phyloP scores from a whole-genome alignment of 2,888 invertebrate species.

The Synanthedon myopaeformis region DNA sequence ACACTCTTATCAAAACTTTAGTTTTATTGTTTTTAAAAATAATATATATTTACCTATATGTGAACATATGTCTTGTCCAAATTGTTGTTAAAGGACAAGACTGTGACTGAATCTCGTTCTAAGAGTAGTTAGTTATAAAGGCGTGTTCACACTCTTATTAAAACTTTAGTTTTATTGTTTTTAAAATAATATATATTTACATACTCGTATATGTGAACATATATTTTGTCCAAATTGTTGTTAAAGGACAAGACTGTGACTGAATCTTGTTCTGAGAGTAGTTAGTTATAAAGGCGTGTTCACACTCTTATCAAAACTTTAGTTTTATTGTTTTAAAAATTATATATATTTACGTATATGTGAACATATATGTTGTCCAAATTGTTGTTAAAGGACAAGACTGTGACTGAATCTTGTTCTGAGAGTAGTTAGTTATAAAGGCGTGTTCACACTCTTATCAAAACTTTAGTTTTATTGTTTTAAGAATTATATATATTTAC shows the following conservation, averaged over 20 bases:
- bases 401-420: conserved; percentile 8
- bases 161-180: too few relatives aligned
- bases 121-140: conserved; percentile 3
- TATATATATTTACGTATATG: too few relatives aligned
- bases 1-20: not conserved
- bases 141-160: not conserved
- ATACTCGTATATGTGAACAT: too few relatives aligned
- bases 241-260: conserved; percentile 11
- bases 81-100: conserved; percentile 12
- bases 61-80: too few relatives aligned
- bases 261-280: conserved; percentile 7
- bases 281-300: conserved; percentile 3
- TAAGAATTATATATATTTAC: too few relatives aligned
- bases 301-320: not conserved
- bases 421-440: conserved; percentile 3
- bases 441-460: not conserved
- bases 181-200: too few relatives aligned
- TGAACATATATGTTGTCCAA: too few relatives aligned
- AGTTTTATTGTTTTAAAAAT: too few relatives aligned
- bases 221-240: too few relatives aligned
- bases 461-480: too few relatives aligned
- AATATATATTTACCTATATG: too few relatives aligned
- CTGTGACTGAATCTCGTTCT: conserved; percentile 9
- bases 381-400: conserved; percentile 9
- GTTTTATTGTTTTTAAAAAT: too few relatives aligned